A percentile compares a stretch with the other conserved stretches of the same genome.
Conservation (phyloP, 2,888 invertebrate species). For the Hetaerina titia region DNA sequence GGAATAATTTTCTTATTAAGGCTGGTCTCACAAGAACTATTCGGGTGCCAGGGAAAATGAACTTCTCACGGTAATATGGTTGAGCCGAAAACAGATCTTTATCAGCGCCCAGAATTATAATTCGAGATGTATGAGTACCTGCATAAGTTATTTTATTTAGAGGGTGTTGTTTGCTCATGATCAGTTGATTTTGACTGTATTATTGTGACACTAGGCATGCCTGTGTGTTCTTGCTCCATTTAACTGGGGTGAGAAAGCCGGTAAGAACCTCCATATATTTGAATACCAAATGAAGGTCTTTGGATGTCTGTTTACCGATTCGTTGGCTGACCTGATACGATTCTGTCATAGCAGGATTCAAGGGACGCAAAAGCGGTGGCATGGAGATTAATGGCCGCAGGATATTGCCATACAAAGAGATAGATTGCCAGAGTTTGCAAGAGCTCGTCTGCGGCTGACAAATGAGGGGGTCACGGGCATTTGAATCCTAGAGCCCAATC, state of each 20-base stretch:
- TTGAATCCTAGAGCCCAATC: background rate
- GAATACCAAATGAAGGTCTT: background rate
- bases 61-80: no score
- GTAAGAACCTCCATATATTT: background rate
- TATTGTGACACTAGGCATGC: background rate
- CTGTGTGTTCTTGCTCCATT: background rate
- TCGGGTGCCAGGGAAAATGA: no score
- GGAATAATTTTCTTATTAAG: no score
- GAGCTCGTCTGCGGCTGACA: constrained; percentile 7
- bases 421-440: background rate
- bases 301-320: background rate
- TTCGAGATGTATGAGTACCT: no score
- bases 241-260: background rate
- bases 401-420: background rate
- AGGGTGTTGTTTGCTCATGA: background rate
- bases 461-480: constrained; percentile 6
- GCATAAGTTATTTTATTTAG: no score
- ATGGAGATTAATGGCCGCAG: background rate
- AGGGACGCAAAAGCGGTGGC: background rate
- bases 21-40: no score
- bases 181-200: background rate
- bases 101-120: no score
- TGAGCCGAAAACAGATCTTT: no score
- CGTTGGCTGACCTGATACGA: constrained; percentile 16
- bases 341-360: background rate